Evolutionary conservation across 2,113 vertebrate species (phyloP), one percentile per base, ranked within the genome.

Genomic region (Lagopus leucura): DNA sequence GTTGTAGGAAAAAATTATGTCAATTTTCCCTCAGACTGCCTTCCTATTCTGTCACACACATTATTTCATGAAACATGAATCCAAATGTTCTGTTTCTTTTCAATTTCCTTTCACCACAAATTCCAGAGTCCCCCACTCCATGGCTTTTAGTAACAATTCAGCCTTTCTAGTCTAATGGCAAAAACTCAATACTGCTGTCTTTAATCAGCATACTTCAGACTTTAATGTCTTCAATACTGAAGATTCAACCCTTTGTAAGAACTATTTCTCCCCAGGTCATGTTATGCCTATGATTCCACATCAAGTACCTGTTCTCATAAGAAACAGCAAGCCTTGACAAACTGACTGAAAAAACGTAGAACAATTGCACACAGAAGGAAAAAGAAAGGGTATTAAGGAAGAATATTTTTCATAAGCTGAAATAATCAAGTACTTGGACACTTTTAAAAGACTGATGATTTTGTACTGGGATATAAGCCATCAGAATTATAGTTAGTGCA

Each of bases 51-150:
- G 98, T 98, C 98, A 98, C 97, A 98, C 96, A 97, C 98, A 98
- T 98, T 98, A 98, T 98, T 99, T 98, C 97, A 98, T 98, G 98
- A 98, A 99, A 98, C 98, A 97, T 96, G 98, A 98, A 97, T 97
- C 98, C 95, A 95, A 98, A 97, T 97, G 98, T 98, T 98, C 98
- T 97, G 98, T 97, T 98, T 98, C 97, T 99, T 98, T 98, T 98
- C 98, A 98, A 98, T 98, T 98, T 98, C 97, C 97, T 98, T 98
- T 98, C 98, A 98, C 97, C 97, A 98, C 97, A 98, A 98, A 98
- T 98, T 97, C 94, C 96, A 95, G 90, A 90, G 96, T 97, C 95
- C 92, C 94, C 91, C 74, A 95, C 92, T 98, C 92, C 94, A 96
- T 92, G 88, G 94, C 93, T 96, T 97, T 97, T 94, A 93, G 86